A percentile compares a stretch with the other conserved stretches of the same genome.
Conservation (phyloP, 1,140 invertebrate genomes). For the Zaprionus nigranus region DNA sequence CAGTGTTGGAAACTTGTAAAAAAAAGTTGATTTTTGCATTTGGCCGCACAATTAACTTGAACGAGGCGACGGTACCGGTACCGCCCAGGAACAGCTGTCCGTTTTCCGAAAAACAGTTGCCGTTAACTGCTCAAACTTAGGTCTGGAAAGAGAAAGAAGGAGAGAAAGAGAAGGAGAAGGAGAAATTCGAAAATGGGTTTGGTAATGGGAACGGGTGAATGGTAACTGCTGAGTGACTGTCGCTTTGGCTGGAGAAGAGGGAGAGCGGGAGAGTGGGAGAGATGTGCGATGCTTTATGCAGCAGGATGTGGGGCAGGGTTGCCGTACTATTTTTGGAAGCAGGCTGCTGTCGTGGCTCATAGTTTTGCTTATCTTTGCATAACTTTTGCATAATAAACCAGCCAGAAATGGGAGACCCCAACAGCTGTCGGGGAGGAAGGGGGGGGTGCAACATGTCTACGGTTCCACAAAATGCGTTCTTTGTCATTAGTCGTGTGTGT, state of each 20-base stretch:
- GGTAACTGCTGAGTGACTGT: background rate
- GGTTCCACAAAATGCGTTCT: constrained; percentile 68
- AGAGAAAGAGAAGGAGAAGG: background rate
- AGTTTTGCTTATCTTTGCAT: constrained; percentile 83
- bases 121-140: constrained; percentile 7
- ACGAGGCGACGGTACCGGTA: constrained; percentile 55
- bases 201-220: background rate
- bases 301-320: constrained; percentile 28
- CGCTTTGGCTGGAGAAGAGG: background rate
- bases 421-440: too few relatives aligned
- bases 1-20: constrained; percentile 51
- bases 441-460: constrained; percentile 7
- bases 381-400: constrained; percentile 83
- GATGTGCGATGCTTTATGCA: constrained; percentile 19
- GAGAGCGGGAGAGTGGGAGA: constrained; percentile 3
- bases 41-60: constrained; percentile 81
- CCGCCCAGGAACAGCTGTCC: constrained; percentile 60
- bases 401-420: constrained; percentile 54
- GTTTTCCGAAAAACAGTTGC: constrained; percentile 60
- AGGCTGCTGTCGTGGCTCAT: constrained; percentile 80
- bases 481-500: constrained; percentile 69
- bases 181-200: background rate
- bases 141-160: background rate
- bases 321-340: constrained; percentile 63
- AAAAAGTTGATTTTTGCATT: constrained; percentile 82